Conservation (phyloP, 2,797 vertebrate species). For the Coregonus ussuriensis region DNA sequence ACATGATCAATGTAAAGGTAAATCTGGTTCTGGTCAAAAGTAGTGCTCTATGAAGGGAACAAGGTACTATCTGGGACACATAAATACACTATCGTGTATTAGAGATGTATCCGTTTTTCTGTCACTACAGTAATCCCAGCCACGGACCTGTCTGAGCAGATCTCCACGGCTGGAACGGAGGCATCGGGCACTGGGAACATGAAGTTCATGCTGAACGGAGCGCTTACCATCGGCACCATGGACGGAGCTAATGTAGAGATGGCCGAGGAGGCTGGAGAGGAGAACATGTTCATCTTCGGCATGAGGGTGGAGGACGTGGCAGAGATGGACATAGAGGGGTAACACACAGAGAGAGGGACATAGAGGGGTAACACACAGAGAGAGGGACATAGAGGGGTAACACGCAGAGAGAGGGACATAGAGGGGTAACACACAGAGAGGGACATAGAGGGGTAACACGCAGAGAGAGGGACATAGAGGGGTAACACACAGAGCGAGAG, state of each 20-base stretch:
- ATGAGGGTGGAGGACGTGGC: constrained; percentile 91
- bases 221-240: constrained; percentile 84
- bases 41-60: too few relatives aligned
- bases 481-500: too few relatives aligned
- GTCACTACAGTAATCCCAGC: constrained; percentile 89
- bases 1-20: too few relatives aligned
- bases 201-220: constrained; percentile 99
- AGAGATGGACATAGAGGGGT: constrained; percentile 87
- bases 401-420: too few relatives aligned
- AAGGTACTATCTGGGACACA: too few relatives aligned
- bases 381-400: too few relatives aligned
- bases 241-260: constrained; percentile 86
- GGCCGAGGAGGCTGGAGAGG: constrained; percentile 93
- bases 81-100: too few relatives aligned
- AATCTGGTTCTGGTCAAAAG: too few relatives aligned
- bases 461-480: too few relatives aligned
- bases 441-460: too few relatives aligned
- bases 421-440: too few relatives aligned
- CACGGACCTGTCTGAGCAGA: constrained; percentile 94
- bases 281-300: constrained; percentile 96
- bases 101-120: constrained; percentile 1
- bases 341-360: constrained; percentile 16
- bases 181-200: constrained; percentile 96
- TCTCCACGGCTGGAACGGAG: constrained; percentile 94
- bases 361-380: too few relatives aligned